Conservation (phyloP, 35 echinoderm and acorn worm species). For the Apostichopus japonicus region DNA sequence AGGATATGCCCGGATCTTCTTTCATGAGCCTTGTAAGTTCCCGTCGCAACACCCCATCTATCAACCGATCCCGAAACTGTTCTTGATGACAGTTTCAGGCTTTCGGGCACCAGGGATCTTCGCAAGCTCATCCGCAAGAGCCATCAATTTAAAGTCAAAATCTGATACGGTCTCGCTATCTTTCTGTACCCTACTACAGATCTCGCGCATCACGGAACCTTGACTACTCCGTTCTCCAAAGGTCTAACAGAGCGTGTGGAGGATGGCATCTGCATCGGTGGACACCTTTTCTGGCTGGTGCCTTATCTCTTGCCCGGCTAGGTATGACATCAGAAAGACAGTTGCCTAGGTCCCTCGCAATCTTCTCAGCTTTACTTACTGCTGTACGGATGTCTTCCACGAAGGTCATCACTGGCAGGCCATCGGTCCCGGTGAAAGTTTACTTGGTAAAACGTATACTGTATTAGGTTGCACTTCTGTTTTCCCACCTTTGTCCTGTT, state of each 20-base stretch:
- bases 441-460: background rate
- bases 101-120: background rate
- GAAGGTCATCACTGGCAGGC: background rate
- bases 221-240: background rate
- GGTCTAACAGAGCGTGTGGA: background rate
- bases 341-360: background rate
- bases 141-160: background rate
- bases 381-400: background rate
- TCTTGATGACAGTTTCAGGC: background rate
- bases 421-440: background rate
- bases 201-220: no score
- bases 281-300: background rate
- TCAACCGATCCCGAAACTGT: no score
- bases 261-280: background rate
- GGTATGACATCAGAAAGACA: background rate
- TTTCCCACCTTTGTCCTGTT: no score
- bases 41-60: no score
- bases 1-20: no score
- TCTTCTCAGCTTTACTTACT: background rate
- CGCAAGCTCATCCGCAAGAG: background rate
- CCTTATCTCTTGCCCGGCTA: background rate
- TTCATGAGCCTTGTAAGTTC: no score
- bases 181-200: background rate
- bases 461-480: no score
- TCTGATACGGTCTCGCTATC: background rate